Percentiles rank a stretch among this genome's conserved stretches.
These are phyloP conservation scores for Fulmarus glacialis DNA, from an alignment of 2,113 vertebrate genomes.

Conservation along the genomic window DNA sequence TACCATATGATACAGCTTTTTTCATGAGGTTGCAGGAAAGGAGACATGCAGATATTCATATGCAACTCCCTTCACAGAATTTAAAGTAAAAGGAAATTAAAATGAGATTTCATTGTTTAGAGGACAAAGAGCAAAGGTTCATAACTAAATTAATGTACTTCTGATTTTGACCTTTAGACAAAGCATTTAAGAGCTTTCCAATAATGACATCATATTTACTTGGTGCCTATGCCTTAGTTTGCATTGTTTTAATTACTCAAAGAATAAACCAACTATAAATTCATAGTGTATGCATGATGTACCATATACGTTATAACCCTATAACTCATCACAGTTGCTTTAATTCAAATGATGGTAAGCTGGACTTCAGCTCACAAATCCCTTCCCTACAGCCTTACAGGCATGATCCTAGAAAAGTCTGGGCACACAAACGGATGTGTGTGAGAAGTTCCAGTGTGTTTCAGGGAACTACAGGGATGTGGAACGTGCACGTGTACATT, in stretches of 20 bases:
- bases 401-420: neutral
- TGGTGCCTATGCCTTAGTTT: neutral
- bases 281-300: neutral
- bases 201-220: neutral
- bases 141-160: constrained; percentile 19
- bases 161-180: constrained; percentile 15
- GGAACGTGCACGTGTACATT: neutral
- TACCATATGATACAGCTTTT: neutral
- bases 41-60: constrained; percentile 26
- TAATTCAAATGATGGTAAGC: neutral
- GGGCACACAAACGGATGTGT: neutral
- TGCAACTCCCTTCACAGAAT: constrained; percentile 24
- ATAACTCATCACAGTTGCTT: neutral
- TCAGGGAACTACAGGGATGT: neutral
- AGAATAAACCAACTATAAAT: neutral
- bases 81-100: constrained; percentile 59
- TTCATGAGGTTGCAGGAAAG: neutral
- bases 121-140: constrained; percentile 47
- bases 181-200: constrained; percentile 21
- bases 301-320: neutral
- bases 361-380: neutral
- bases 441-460: neutral
- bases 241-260: neutral
- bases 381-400: neutral
- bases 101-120: constrained; percentile 40